Conservation (phyloP, 2,888 invertebrate species). For the Neoitamus cyanurus region DNA sequence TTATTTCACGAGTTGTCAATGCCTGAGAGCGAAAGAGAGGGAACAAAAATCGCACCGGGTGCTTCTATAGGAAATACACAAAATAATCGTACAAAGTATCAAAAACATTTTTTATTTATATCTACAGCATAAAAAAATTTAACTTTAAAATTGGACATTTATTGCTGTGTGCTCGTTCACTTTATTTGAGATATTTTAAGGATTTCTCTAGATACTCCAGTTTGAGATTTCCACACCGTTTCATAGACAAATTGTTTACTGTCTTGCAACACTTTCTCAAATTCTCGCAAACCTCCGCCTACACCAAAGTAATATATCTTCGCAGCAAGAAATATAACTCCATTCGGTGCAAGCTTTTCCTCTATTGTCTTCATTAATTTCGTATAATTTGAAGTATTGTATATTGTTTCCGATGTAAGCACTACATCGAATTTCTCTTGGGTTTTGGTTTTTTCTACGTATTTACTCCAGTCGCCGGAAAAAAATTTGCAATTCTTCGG, state of each 20-base stretch:
- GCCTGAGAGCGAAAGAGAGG: too few species aligned
- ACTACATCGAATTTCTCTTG: constrained; percentile 81
- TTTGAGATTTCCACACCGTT: constrained; percentile 73
- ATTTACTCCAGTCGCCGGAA: constrained; percentile 81
- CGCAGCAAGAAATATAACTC: constrained; percentile 81
- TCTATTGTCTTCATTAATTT: constrained; percentile 80
- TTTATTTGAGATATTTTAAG: constrained; percentile 55
- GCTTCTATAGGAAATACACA: too few species aligned
- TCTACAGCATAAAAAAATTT: background rate
- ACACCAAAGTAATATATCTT: constrained; percentile 96
- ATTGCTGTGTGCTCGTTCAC: background rate
- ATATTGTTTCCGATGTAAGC: constrained; percentile 93
- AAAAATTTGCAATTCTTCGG: constrained; percentile 67
- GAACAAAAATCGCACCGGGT: too few species aligned
- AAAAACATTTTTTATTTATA: background rate
- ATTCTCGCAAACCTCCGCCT: constrained; percentile 85
- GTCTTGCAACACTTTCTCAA: constrained; percentile 73
- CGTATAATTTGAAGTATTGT: constrained; percentile 81
- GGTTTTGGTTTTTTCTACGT: constrained; percentile 65
- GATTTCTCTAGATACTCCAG: constrained; percentile 64
- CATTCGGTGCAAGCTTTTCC: constrained; percentile 69
- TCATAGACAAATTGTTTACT: constrained; percentile 70
- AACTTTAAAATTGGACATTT: too few species aligned
- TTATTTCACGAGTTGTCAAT: too few species aligned
- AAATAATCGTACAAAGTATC: too few species aligned